Percentiles rank a stretch among this genome's conserved stretches.
Evolutionary conservation across 2,797 vertebrate genomes (phyloP).

Genomic region (Amblyopsis hoosieri): DNA sequence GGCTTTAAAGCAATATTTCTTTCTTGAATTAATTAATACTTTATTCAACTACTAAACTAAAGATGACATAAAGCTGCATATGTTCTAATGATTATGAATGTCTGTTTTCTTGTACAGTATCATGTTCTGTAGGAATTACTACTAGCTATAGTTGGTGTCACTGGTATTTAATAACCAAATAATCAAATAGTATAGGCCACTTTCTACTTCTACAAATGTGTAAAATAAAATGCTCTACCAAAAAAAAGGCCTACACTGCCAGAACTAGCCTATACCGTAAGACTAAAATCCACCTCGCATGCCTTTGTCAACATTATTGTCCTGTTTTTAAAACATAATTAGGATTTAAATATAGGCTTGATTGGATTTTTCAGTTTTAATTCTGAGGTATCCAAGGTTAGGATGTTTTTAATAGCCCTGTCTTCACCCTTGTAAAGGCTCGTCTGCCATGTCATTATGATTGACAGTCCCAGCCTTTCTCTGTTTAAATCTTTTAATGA

Average conservation of each 20-base stretch:
- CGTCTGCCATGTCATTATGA: conserved; percentile 10
- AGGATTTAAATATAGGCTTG: not conserved
- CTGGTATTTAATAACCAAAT: too few species aligned
- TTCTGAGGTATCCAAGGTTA: conserved; percentile 5
- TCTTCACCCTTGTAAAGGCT: conserved; percentile 12
- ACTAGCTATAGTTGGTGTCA: too few species aligned
- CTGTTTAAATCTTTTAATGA: conserved; percentile 28
- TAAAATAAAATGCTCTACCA: not conserved
- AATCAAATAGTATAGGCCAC: too few species aligned
- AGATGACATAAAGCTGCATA: too few species aligned
- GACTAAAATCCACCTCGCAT: conserved; percentile 1
- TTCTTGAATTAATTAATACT: too few species aligned
- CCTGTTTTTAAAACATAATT: not conserved
- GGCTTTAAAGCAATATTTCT: too few species aligned
- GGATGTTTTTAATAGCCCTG: conserved; percentile 14
- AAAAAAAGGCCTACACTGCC: conserved; percentile 3
- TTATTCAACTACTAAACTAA: too few species aligned
- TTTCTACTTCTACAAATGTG: too few species aligned
- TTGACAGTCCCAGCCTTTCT: conserved; percentile 23
- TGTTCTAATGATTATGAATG: too few species aligned
- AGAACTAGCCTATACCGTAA: conserved; percentile 4
- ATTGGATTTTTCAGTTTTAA: conserved; percentile 2
- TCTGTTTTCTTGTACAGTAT: too few species aligned
- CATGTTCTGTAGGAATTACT: too few species aligned
- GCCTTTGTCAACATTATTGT: conserved; percentile 15